These are phyloP conservation scores for Denticeps clupeoides DNA, from an alignment of 2,797 vertebrate genomes.

Conservation along the genomic window DNA sequence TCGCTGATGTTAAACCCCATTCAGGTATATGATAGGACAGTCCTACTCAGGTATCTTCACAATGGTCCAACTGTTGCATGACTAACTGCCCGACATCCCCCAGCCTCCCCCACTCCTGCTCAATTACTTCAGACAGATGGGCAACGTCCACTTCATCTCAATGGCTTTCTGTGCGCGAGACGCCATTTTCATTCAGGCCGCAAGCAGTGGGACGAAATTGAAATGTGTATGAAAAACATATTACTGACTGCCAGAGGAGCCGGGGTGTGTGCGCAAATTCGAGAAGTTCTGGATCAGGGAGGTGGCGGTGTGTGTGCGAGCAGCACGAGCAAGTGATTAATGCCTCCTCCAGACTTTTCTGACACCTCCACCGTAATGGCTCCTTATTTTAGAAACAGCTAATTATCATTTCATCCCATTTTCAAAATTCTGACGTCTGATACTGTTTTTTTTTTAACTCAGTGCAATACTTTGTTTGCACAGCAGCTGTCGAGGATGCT, in stretches of 20 bases:
- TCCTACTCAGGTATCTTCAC: conserved; percentile 47
- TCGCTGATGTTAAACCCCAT: neutral
- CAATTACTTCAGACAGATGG: conserved; percentile 79
- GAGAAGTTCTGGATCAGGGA: conserved; percentile 49
- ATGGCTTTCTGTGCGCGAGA: conserved; percentile 78
- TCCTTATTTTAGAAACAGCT: conserved; percentile 69
- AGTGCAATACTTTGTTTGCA: conserved; percentile 61
- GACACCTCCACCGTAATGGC: conserved; percentile 70
- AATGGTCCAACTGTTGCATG: conserved; percentile 72
- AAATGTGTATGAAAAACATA: conserved; percentile 91
- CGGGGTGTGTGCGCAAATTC: conserved; percentile 69
- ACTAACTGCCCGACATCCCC: conserved; percentile 39
- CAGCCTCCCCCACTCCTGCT: conserved; percentile 33
- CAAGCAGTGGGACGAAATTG: conserved; percentile 73
- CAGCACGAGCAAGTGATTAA: conserved; percentile 76
- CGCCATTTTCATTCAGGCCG: conserved; percentile 71
- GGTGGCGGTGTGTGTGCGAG: conserved; percentile 61
- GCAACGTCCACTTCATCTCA: conserved; percentile 76
- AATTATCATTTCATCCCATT: conserved; percentile 85
- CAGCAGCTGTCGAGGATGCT: conserved; percentile 34
- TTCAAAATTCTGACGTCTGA: conserved; percentile 56
- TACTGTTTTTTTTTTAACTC: conserved; percentile 53
- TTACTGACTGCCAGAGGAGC: conserved; percentile 67
- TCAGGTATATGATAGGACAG: conserved; percentile 59
- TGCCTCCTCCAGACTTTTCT: conserved; percentile 77